Percentiles rank a stretch among this genome's conserved stretches.
These are phyloP conservation scores for Dasypus novemcinctus DNA, from an alignment of 2,113 vertebrate genomes.

Conservation along the genomic window DNA sequence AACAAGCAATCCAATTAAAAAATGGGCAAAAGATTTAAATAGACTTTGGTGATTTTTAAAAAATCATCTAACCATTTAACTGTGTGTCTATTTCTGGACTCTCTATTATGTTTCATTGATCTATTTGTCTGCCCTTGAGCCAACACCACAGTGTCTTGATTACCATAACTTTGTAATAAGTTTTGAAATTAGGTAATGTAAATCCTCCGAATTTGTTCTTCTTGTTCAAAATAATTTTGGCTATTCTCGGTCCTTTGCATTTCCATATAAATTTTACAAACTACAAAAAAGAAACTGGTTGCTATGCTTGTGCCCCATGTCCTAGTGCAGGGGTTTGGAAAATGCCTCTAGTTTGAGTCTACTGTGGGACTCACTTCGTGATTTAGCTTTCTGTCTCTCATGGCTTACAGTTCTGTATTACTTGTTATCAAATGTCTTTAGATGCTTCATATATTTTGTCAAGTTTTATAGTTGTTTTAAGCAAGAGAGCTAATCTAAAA, in stretches of 20 bases:
- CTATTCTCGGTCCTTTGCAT: not conserved
- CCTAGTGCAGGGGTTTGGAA: not conserved
- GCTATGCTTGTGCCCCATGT: not conserved
- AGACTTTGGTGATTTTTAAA: slow-evolving; percentile 35
- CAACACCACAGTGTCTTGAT: not conserved
- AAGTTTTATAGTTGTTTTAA: not conserved
- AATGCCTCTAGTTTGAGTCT: not conserved
- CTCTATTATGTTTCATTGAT: not conserved
- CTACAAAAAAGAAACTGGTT: not conserved
- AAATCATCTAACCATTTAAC: not conserved
- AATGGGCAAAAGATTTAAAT: no score
- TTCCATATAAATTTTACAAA: slow-evolving; percentile 1
- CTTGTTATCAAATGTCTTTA: not conserved
- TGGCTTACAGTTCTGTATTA: not conserved
- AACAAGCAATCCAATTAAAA: no score
- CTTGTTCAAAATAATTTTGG: slow-evolving; percentile 39
- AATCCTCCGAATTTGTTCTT: slow-evolving; percentile 18
- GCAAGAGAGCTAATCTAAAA: not conserved
- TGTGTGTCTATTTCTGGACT: slow-evolving; percentile 11
- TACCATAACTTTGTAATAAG: slow-evolving; percentile 2
- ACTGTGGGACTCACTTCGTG: not conserved
- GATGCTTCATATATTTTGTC: not conserved
- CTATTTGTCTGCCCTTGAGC: not conserved
- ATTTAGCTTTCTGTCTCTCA: not conserved
- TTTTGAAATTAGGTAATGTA: slow-evolving; percentile 11